Evolutionary conservation across 1,140 invertebrate species (phyloP), one percentile per base, ranked within the genome.

Genomic region (Aphelinus certus): DNA sequence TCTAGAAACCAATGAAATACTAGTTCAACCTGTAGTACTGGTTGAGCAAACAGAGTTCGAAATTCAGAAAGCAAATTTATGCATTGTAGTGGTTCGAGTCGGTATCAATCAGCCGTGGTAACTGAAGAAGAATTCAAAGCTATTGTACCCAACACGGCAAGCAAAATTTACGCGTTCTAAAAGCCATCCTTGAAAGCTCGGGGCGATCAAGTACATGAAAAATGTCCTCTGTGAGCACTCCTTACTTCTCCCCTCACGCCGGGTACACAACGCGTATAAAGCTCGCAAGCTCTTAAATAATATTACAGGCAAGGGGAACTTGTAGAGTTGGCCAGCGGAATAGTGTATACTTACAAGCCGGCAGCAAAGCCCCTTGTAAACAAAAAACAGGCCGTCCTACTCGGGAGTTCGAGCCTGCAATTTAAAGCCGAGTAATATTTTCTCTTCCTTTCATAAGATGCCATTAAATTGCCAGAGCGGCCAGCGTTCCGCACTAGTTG

Each of bases 381-480:
- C 51, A 70, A 70, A 58, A 58, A 70, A 60, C 46, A 10, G 47
- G 5, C 42, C 7, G 57, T 7, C 42, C 43, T 6, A 43, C n/a
- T 49, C 43, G 57, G 57, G 45, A 60, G 51, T 60, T 61, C 42
- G 1, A 70, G 67, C 57, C 51, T 48, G 47, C 45, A 42, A 70
- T 60, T 70, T 70, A 70, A n/a, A 70, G 47, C 1, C 43, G 55
- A 45, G 58, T 9, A 42, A 46, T 47, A 42, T 67, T 67, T 57
- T 67, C 48, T 9, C 49, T 53, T 2, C 2, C n/a, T 47, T 58
- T 48, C 46, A n/a, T 71, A 62, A 62, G 42, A 42, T 43, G 3
- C 43, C 49, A 49, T 71, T 71, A 71, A 71, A 71, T 62, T 26
- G 42, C 5, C 26, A 26, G 26, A 71, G 53, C 10, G 57, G 55